Evolutionary conservation across 2,888 invertebrate species (phyloP).

Genomic region (Spodoptera picta): DNA sequence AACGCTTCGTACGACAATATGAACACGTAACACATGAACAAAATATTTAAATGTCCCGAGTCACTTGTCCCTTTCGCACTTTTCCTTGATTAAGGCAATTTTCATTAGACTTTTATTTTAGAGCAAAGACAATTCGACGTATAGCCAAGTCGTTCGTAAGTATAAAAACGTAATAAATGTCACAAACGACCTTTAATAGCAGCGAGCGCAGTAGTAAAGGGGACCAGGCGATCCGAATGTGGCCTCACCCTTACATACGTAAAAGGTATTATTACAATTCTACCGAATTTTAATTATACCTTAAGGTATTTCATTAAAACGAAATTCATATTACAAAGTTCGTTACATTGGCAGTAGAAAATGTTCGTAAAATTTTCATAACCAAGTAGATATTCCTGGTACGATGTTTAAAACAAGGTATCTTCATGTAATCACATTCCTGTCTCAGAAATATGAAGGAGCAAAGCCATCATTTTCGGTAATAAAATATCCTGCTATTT

Average conservation of each 20-base stretch:
- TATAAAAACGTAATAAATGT: conserved; percentile 55
- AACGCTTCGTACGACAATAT: conserved; percentile 14
- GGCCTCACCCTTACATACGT: conserved; percentile 30
- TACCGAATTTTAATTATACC: conserved; percentile 52
- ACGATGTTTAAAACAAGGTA: conserved; percentile 47
- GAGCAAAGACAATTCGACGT: conserved; percentile 42
- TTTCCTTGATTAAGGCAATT: conserved; percentile 45
- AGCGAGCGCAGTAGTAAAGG: conserved; percentile 38
- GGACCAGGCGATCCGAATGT: conserved; percentile 33
- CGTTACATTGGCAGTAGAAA: conserved; percentile 43
- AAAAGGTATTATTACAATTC: conserved; percentile 53
- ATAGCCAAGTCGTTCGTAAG: conserved; percentile 40
- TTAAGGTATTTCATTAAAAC: conserved; percentile 52
- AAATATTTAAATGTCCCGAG: conserved; percentile 14
- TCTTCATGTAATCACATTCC: conserved; percentile 53
- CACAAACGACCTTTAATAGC: conserved; percentile 46
- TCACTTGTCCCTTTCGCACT: conserved; percentile 12
- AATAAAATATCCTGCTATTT: conserved; percentile 43
- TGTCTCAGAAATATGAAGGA: conserved; percentile 47
- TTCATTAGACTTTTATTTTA: conserved; percentile 45
- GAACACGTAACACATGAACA: conserved; percentile 15
- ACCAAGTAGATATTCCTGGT: conserved; percentile 45
- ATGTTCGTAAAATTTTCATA: conserved; percentile 53
- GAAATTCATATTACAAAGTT: conserved; percentile 41
- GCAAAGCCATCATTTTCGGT: conserved; percentile 37